phyloP scores from a whole-genome alignment of 2,888 invertebrate genomes.

The Cylindroiulus punctatus region DNA sequence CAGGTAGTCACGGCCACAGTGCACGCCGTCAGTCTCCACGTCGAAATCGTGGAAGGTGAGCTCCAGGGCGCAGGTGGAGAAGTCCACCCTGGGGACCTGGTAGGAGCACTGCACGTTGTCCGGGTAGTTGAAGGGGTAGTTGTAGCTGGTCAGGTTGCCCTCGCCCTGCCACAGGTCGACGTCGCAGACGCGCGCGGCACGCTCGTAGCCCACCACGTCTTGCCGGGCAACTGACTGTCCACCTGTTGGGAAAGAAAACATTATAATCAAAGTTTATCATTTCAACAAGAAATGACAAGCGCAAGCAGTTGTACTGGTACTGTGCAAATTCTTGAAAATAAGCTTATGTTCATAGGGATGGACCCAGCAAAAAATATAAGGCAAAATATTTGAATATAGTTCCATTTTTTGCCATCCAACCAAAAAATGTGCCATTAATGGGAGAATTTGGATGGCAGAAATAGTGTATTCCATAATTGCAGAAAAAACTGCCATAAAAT shows the following conservation, averaged over 20 bases:
- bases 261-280: too few relatives aligned
- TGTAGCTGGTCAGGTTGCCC: conserved; percentile 55
- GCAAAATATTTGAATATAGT: too few relatives aligned
- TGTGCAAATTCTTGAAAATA: too few relatives aligned
- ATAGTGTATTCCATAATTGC: too few relatives aligned
- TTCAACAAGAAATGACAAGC: too few relatives aligned
- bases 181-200: conserved; percentile 33
- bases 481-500: too few relatives aligned
- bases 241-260: neutral
- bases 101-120: conserved; percentile 48
- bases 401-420: too few relatives aligned
- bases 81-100: conserved; percentile 54
- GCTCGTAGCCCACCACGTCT: neutral
- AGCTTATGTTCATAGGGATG: too few relatives aligned
- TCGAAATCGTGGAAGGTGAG: conserved; percentile 56
- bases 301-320: too few relatives aligned
- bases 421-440: too few relatives aligned
- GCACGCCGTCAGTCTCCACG: conserved; percentile 46
- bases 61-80: conserved; percentile 55
- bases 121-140: conserved; percentile 57
- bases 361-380: too few relatives aligned
- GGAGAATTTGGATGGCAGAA: too few relatives aligned
- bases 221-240: neutral
- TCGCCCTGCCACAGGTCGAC: conserved; percentile 54
- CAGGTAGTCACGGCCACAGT: conserved; percentile 54